Evolutionary conservation across 2,888 invertebrate genomes (phyloP), one percentile per base, ranked within the genome.

Genomic region (Agriopis aurantiaria): DNA sequence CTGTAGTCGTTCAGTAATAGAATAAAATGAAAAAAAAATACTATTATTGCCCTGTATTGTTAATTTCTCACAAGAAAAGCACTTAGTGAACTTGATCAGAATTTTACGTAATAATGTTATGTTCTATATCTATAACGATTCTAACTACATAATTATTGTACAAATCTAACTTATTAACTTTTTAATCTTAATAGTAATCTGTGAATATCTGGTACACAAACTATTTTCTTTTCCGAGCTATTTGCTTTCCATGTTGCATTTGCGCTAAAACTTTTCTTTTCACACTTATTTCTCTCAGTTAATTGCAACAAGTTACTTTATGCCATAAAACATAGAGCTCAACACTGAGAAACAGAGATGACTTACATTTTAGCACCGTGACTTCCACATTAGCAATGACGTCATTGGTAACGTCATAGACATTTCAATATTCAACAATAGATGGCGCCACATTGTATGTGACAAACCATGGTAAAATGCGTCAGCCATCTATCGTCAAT

Each of bases 191-290:
- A 48, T n/a, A 65, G 63, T 55, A 64, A 58, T 43, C 43, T 17
- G 51, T 60, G 46, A 67, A 62, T 71, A 68, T 73, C 51, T 51
- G 48, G 58, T 59, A 66, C 66, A 61, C 65, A 40, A 63, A 65
- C 51, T 60, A 61, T 57, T 46, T 52, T 66, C 65, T 66, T 49
- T 65, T 58, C 63, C 69, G 70, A 78, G 48, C 70, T 76, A 71
- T 79, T 33, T 75, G 86, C 85, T 86, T 86, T 83, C 78, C 75
- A 77, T 85, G 82, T 84, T 80, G 82, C 84, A 84, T 83, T 65
- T 67, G 51, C 53, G 65, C 65, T 68, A 74, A 33, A 65, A 65
- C 46, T 46, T 41, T 48, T 23, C 40, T 59, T 49, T 51, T 40
- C 64, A 52, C 71, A 72, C 67, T 70, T 71, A 43, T 43, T 46